Conservation (phyloP, 2,797 vertebrate genomes). For the Discoglossus pictus region DNA sequence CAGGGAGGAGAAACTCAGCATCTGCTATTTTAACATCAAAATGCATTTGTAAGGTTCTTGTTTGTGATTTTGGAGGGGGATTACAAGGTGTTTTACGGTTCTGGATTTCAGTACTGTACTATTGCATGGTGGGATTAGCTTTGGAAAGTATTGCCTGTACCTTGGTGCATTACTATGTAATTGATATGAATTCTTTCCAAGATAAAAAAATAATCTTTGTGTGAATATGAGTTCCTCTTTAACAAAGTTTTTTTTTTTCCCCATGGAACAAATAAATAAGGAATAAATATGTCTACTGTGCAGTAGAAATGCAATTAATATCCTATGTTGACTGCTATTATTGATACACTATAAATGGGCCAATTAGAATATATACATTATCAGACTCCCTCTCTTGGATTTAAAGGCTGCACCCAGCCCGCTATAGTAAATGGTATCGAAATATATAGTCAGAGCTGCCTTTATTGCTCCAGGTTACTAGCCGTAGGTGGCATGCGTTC, state of each 20-base stretch:
- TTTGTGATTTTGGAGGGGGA: no score
- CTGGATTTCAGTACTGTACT: no score
- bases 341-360: not conserved
- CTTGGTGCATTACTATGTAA: no score
- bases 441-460: not conserved
- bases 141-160: no score
- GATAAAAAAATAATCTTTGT: not conserved
- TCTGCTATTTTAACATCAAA: no score
- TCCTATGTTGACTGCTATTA: not conserved
- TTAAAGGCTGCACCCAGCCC: not conserved
- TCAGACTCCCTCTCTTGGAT: not conserved
- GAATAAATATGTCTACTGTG: not conserved
- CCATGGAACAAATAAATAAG: not conserved
- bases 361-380: not conserved
- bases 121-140: no score
- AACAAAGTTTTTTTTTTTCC: not conserved
- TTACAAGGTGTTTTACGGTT: no score
- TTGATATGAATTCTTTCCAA: no score
- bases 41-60: no score
- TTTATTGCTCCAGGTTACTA: not conserved
- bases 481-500: no score
- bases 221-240: not conserved
- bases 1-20: no score
- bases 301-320: not conserved
- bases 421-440: not conserved